phyloP scores from a whole-genome alignment of 1,140 invertebrate species.

The Formica selysi region DNA sequence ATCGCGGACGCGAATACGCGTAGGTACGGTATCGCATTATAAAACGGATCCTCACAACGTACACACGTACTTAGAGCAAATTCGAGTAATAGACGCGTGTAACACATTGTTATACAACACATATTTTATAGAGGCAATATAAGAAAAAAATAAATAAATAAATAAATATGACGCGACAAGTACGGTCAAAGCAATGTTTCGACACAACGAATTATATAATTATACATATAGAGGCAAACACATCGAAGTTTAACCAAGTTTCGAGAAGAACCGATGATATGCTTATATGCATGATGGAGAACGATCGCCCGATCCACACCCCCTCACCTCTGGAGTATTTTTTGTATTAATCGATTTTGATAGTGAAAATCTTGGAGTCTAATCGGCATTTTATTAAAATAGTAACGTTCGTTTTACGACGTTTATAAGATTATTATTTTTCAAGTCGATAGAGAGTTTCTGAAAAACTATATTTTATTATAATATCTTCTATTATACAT shows the following conservation, averaged over 20 bases:
- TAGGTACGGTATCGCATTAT: background rate
- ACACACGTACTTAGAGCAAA: constrained; percentile 68
- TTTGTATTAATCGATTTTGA: background rate
- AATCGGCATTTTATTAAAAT: background rate
- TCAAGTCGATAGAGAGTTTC: background rate
- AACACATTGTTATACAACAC: constrained; percentile 78
- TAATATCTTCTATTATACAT: background rate
- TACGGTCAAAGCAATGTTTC: constrained; percentile 86
- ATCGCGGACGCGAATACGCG: constrained; percentile 13
- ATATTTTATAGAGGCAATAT: constrained; percentile 84
- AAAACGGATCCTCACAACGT: constrained; percentile 26
- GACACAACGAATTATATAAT: constrained; percentile 86
- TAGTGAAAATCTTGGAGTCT: background rate
- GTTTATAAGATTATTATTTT: background rate
- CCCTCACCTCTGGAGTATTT: background rate
- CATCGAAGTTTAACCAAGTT: constrained; percentile 81
- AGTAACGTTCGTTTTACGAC: background rate
- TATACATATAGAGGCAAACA: constrained; percentile 82
- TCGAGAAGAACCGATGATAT: constrained; percentile 65
- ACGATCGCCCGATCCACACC: constrained; percentile 68
- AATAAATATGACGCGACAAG: constrained; percentile 76
- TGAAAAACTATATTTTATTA: background rate
- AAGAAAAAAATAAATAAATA: constrained; percentile 54
- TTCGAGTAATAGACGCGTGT: constrained; percentile 78
- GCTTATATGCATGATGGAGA: constrained; percentile 63